Conservation (phyloP, 2,113 vertebrate genomes). For the Neolamprologus sp. region DNA sequence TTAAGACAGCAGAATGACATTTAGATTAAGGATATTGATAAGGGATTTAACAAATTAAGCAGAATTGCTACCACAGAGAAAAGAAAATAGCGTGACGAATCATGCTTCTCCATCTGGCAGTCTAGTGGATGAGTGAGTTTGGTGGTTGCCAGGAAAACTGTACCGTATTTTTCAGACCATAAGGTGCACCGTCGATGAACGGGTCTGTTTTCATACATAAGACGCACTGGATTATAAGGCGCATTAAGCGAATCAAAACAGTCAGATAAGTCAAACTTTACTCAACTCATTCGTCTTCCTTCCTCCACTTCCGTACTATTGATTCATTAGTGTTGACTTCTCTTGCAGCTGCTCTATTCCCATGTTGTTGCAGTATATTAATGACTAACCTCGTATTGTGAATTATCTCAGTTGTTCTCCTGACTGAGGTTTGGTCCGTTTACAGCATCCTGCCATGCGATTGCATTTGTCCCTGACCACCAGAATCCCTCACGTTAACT, state of each 20-base stretch:
- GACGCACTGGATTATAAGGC: rapidly evolving
- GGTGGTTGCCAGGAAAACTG: neutral
- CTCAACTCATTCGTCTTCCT: neutral
- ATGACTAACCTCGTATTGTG: neutral
- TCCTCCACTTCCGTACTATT: neutral
- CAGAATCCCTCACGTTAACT: no score
- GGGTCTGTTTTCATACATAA: neutral
- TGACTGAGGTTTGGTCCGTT: neutral
- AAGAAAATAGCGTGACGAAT: neutral
- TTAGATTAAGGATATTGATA: neutral
- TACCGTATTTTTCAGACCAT: neutral
- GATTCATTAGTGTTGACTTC: neutral
- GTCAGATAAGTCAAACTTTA: neutral
- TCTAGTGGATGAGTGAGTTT: neutral
- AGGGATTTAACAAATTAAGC: neutral
- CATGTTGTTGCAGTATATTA: neutral
- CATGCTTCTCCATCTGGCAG: neutral
- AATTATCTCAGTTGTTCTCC: neutral
- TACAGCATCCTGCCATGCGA: neutral
- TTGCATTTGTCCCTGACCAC: neutral
- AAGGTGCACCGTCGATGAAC: neutral
- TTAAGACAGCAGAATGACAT: neutral
- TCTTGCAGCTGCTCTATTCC: neutral
- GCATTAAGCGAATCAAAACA: neutral
- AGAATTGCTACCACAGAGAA: neutral